Evolutionary conservation across 53 echinoderm and acorn worm genomes (phyloP), one percentile per base, ranked within the genome.

Genomic region (Patiria pectinifera): DNA sequence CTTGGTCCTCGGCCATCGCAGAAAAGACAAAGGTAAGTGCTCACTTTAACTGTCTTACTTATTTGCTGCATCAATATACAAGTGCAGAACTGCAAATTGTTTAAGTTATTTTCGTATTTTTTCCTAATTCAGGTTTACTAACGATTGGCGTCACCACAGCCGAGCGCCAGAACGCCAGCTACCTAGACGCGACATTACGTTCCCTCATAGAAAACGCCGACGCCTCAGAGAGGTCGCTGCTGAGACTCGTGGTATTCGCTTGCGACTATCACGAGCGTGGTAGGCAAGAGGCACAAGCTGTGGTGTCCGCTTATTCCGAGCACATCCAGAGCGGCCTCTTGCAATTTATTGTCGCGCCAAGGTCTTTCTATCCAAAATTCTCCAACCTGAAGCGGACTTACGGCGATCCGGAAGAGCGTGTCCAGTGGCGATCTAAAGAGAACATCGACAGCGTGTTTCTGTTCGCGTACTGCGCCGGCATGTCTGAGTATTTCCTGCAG

Each of bases 371-470:
- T 47, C 97, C 97, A 0, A 88, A 94, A 6, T 62, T 97, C 59
- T 47, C 91, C 4, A 93, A 93, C 69, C 62, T 97, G 53, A 95
- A 95, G 85, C 83, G 82, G 14, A 96, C 94, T 21, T 97, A 83
- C 87, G 97, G 96, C 2, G 97, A 97, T 72, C 48, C 87, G 12
- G 63, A 79, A 16, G 94, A 94, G 15, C 88, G 96, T 45, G 96
- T 97, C 1, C 72, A 69, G 15, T 97, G 97, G 97, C 92, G 97
- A n/a, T 86, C 97, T 14, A 97, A 97, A 58, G 96, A 97, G 76
- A 95, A 92, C 24, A 92, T 97, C 13, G 97, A 97, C 63, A 95
- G 93, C 77, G 92, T 95, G 26, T 97, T 94, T 71, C 82, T 97
- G 59, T 96, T 95, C 61, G 80, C 89, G 11, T 97, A 97, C 85